A percentile compares a stretch with the other conserved stretches of the same genome.
Conservation (phyloP, 1,140 invertebrate genomes). For the Cheumatopsyche charites region DNA sequence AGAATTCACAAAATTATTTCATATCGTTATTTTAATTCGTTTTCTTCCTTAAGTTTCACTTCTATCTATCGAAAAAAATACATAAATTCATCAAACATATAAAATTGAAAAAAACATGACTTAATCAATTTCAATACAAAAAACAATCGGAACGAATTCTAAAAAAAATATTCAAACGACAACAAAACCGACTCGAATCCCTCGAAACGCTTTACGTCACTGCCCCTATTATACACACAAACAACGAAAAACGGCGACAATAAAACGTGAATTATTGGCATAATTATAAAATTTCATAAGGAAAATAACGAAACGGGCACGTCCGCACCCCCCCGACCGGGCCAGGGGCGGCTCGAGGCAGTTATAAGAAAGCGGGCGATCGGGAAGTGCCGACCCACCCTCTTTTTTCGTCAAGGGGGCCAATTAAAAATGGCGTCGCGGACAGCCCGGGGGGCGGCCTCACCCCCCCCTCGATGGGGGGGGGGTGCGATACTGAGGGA, state of each 20-base stretch:
- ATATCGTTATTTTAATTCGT: too few relatives aligned
- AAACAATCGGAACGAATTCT: too few relatives aligned
- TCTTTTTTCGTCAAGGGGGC: conserved; percentile 28
- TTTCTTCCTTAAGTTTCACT: too few relatives aligned
- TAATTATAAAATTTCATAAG: conserved; percentile 28
- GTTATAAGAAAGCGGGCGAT: conserved; percentile 38
- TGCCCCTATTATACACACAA: neutral
- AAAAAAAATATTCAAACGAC: too few relatives aligned
- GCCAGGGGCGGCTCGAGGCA: neutral
- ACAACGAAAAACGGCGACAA: conserved; percentile 24
- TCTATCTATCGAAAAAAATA: too few relatives aligned
- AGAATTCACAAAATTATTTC: too few relatives aligned
- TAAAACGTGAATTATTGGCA: conserved; percentile 28
- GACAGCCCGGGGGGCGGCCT: conserved; percentile 17
- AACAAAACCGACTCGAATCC: too few relatives aligned
- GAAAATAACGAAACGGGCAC: conserved; percentile 19
- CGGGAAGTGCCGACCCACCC: conserved; percentile 22
- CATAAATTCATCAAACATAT: too few relatives aligned
- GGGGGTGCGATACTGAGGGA: conserved; percentile 3
- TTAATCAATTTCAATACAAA: too few relatives aligned
- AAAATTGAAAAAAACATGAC: too few relatives aligned
- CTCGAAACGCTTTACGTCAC: conserved; percentile 3
- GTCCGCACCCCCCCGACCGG: neutral
- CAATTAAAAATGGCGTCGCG: conserved; percentile 40
- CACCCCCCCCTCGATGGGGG: neutral